Evolutionary conservation across 2,888 invertebrate species (phyloP), one percentile per base, ranked within the genome.

Genomic region (Halictus ligatus): DNA sequence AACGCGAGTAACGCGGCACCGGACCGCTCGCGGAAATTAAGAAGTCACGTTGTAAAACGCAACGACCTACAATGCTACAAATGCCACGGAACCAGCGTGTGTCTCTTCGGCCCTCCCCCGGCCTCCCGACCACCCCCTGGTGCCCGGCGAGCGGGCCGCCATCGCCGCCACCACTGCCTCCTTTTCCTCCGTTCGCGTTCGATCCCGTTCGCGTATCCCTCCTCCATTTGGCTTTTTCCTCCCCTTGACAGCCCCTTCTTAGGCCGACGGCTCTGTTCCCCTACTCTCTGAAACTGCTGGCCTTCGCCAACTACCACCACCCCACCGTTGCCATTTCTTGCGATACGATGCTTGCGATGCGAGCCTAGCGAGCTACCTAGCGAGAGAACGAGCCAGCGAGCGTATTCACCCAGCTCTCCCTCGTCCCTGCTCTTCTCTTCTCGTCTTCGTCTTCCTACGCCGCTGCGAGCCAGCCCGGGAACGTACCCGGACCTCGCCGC

Each of bases 31-130:
- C 91, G 93, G 91, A 92, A 93, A 93, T 94, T 92, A 93, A 94
- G 91, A 91, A 94, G 93, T 93, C 93, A 90, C 92, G 93, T 94
- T 94, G 93, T 92, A 94, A 94, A 94, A 94, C 93, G 94, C 93
- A 94, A 93, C 94, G 94, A 94, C 94, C 94, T 93, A 94, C 94
- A 94, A 94, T 94, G 92, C 92, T 93, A 92, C 93, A 92, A 94
- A 93, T 92, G 92, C 92, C 91, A 91, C 88, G 91, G 90, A 92
- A 92, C 89, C 88, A 84, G 82, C 89, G 82, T 90, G 85, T 90
- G 89, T 89, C 89, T 88, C 90, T 86, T 88, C 89, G 80, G 81
- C 76, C 81, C 86, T 67, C 77, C 76, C 43, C 80, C 83, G 75
- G 54, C 76, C 81, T 86, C 81, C 86, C 88, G 79, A 80, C 82